phyloP scores from a whole-genome alignment of 2,888 invertebrate genomes.

The Microplitis deprimator region DNA sequence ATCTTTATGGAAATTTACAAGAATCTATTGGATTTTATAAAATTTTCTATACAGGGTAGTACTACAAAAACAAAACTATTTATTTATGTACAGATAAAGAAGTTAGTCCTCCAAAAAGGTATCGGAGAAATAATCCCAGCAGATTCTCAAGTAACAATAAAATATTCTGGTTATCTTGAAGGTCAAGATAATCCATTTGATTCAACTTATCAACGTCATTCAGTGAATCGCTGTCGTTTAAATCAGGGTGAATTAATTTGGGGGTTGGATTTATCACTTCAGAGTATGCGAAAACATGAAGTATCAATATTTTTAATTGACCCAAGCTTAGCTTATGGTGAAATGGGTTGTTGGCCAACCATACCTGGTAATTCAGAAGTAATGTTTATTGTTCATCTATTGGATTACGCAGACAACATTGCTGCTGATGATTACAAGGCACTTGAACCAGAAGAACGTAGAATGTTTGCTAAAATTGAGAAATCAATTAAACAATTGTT shows the following conservation, averaged over 20 bases:
- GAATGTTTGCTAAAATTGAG: conserved; percentile 75
- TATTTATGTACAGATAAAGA: conserved; percentile 71
- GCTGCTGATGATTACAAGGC: conserved; percentile 71
- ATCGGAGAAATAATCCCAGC: conserved; percentile 75
- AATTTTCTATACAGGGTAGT: too few relatives aligned
- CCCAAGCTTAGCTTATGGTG: conserved; percentile 82
- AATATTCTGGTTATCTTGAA: conserved; percentile 83
- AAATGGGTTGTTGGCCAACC: conserved; percentile 83
- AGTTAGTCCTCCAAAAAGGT: conserved; percentile 76
- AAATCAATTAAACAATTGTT: conserved; percentile 77
- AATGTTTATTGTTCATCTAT: conserved; percentile 82
- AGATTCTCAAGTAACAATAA: conserved; percentile 76
- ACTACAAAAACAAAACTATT: too few relatives aligned
- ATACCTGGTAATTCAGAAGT: conserved; percentile 83
- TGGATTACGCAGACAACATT: conserved; percentile 75
- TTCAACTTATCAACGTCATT: conserved; percentile 75
- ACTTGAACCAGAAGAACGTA: conserved; percentile 75
- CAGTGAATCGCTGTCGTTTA: conserved; percentile 71
- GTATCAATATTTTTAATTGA: conserved; percentile 83
- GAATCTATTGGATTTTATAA: too few relatives aligned
- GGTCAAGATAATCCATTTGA: conserved; percentile 82
- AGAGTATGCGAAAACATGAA: conserved; percentile 86
- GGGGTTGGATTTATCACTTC: conserved; percentile 82
- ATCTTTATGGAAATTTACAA: too few relatives aligned
- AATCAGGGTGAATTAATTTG: conserved; percentile 68